phyloP scores from a whole-genome alignment of 2,113 vertebrate genomes.

The Carlito syrichta region DNA sequence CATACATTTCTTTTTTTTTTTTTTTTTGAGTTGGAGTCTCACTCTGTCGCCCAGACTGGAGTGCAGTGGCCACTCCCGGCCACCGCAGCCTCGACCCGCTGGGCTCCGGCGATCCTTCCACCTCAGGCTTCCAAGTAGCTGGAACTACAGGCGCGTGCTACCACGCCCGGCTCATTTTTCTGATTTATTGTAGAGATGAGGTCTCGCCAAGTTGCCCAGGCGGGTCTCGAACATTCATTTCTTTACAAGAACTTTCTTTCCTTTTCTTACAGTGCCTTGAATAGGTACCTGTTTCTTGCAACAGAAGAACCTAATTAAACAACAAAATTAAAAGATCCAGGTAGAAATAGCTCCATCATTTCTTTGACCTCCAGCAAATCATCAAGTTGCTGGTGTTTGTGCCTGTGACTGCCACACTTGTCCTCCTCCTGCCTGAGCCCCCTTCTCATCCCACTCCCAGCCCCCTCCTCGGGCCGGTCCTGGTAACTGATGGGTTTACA shows the following conservation, averaged over 20 bases:
- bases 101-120: no score
- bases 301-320: neutral
- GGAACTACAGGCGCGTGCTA: no score
- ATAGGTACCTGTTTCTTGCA: neutral
- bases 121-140: no score
- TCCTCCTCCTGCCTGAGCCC: neutral
- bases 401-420: neutral
- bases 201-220: no score
- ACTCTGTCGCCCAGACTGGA: no score
- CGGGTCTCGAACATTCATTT: no score
- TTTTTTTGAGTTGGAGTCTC: no score
- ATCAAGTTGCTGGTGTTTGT: neutral
- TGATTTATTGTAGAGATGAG: no score
- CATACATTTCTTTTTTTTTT: neutral
- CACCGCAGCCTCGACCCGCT: no score
- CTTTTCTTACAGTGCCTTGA: neutral
- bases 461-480: neutral
- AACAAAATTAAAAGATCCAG: neutral
- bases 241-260: neutral
- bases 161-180: no score
- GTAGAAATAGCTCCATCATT: slow-evolving; percentile 7
- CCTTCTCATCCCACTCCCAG: neutral
- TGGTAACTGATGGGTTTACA: neutral
- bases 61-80: no score
- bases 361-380: neutral